phyloP scores from a whole-genome alignment of 2,113 vertebrate genomes.

The Halcyon senegalensis region DNA sequence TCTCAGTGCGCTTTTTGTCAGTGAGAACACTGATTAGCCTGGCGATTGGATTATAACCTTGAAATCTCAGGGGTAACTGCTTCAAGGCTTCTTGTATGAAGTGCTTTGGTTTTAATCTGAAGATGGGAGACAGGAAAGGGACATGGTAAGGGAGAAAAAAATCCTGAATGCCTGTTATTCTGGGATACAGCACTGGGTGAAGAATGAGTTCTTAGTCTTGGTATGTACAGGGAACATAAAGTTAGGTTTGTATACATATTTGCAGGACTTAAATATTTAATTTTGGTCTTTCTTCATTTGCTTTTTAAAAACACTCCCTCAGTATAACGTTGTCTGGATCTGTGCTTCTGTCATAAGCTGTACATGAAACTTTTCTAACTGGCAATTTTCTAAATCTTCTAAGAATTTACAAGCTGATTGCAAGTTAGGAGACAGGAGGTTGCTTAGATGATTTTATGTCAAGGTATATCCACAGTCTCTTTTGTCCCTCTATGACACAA shows the following conservation, averaged over 20 bases:
- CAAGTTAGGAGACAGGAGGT: not conserved
- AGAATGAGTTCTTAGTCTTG: not conserved
- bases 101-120: not conserved
- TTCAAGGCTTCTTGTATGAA: not conserved
- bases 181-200: not conserved
- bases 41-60: rapidly evolving
- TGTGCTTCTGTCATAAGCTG: not conserved
- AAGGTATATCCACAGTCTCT: not conserved
- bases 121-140: not conserved
- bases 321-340: not conserved
- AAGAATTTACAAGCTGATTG: not conserved
- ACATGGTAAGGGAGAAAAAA: not conserved
- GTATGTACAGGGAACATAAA: not conserved
- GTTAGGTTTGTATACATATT: not conserved
- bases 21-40: not conserved
- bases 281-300: not conserved
- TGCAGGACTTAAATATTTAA: not conserved
- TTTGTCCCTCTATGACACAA: not conserved
- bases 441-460: not conserved
- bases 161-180: not conserved
- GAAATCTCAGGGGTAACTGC: not conserved
- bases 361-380: not conserved
- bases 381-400: not conserved
- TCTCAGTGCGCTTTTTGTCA: not conserved
- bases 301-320: not conserved